Percentiles rank a stretch among this genome's conserved stretches.
These are phyloP conservation scores for Podarcis cretensis DNA, from an alignment of 2,113 vertebrate genomes.

Conservation along the genomic window DNA sequence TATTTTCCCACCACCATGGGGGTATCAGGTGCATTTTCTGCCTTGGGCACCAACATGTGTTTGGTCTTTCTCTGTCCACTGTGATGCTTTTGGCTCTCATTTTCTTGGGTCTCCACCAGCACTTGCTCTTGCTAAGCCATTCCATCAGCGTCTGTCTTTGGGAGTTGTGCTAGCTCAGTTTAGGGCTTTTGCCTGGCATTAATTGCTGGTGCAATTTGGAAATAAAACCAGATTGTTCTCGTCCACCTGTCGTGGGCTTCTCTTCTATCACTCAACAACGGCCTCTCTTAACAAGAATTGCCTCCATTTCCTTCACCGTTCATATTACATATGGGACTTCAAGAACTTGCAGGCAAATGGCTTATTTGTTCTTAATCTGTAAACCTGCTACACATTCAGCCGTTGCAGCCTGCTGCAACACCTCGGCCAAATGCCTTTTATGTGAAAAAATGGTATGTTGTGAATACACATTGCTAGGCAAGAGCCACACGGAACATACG, in stretches of 20 bases:
- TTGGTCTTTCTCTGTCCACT: not conserved
- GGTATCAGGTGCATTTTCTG: not conserved
- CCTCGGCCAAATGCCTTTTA: fast-evolving
- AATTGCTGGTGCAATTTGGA: not conserved
- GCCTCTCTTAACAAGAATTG: not conserved
- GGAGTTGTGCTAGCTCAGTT: not conserved
- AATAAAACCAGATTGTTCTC: not conserved
- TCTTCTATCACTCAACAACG: not conserved
- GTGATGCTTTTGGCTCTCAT: not conserved
- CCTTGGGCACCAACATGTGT: not conserved
- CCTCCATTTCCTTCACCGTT: not conserved
- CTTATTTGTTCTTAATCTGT: fast-evolving
- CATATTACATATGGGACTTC: not conserved
- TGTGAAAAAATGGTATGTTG: not conserved
- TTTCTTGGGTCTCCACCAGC: not conserved
- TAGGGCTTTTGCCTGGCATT: not conserved
- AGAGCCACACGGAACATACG: fast-evolving
- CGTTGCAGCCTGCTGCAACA: not conserved
- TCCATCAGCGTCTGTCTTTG: not conserved
- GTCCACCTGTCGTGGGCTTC: not conserved
- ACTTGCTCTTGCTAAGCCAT: not conserved
- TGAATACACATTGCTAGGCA: fast-evolving
- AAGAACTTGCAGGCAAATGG: not conserved
- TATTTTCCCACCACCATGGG: not conserved
- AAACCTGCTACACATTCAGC: not conserved